Evolutionary conservation across 2,888 invertebrate genomes (phyloP), one percentile per base, ranked within the genome.

Genomic region (Cerceris rybyensis): DNA sequence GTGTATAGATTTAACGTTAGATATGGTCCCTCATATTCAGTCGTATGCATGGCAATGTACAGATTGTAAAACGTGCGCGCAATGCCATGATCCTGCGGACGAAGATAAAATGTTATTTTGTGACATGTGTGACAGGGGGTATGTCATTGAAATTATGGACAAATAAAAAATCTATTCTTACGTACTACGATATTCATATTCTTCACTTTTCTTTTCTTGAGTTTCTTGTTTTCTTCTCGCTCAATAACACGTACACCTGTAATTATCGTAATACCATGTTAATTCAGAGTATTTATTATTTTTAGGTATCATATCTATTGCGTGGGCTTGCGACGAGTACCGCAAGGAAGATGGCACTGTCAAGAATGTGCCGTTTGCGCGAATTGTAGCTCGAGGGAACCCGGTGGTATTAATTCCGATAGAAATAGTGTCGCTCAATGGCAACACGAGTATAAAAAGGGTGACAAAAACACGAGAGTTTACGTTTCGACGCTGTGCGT

Each of bases 51-150:
- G 98, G 98, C 97, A 97, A 93, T 98, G 98, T 92, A 96, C 96
- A 85, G 98, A 97, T 87, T 98, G 98, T 93, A 98, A 98, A 94
- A 95, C 96, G 63, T 98, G 98, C 93, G 95, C 96, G 81, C 95
- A 96, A 83, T 98, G 98, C 93, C 94, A 95, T 86, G 96, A 96
- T 91, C 96, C 96, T 49, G 95, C 95, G 83, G 96, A 97, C 92
- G 97, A 97, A 93, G 97, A 97, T 90, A 97, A 97, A 93, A 98
- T 98, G 97, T 94, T 98, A 89, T 98, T 96, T 93, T 98, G 98
- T 93, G 98, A 98, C 93, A 96, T 96, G 89, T 98, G 98, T 93
- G 98, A 98, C 93, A 94, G 98, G 90, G 98, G 98, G 93, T 94
- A 89, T 86, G 90, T 81, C 60, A 64, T 14, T 17, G 9, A 54